Conservation (phyloP, 2,113 vertebrate species). For the Panthera leo region DNA sequence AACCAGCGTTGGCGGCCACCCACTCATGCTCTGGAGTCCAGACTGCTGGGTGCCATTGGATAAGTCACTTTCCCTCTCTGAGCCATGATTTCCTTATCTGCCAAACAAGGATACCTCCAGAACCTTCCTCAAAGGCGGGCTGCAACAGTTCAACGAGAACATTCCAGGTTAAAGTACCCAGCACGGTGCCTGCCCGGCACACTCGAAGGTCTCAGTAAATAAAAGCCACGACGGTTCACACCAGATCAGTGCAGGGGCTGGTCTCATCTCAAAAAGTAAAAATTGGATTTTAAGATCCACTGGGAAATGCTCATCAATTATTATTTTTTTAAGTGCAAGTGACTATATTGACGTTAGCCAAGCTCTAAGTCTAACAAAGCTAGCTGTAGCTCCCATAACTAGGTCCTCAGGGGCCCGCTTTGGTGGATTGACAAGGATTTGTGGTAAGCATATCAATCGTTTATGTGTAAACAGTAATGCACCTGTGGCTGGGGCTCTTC, state of each 20-base stretch:
- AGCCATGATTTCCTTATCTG: neutral
- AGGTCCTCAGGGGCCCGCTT: constrained; percentile 1
- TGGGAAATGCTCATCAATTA: constrained; percentile 48
- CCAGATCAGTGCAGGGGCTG: neutral
- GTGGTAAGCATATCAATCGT: neutral
- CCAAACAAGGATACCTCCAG: constrained; percentile 14
- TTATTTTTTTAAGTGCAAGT: constrained; percentile 46
- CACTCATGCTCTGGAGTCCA: neutral
- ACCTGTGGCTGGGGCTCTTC: neutral
- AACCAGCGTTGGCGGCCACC: neutral
- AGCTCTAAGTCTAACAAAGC: constrained; percentile 33
- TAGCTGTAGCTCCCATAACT: constrained; percentile 37
- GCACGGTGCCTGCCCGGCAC: neutral
- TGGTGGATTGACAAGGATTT: neutral
- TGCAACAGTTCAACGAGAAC: neutral
- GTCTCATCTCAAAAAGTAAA: constrained; percentile 35
- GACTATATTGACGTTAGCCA: constrained; percentile 6
- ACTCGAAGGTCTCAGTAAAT: neutral
- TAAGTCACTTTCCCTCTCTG: neutral
- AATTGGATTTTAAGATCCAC: constrained; percentile 34
- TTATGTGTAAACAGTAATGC: constrained; percentile 4
- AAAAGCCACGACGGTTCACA: neutral
- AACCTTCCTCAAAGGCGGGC: neutral
- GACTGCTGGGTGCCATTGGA: neutral
- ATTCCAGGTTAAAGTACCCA: neutral